Percentiles rank a stretch among this genome's conserved stretches.
phyloP scores from a whole-genome alignment of 2,113 vertebrate genomes.

The Saccopteryx bilineata region DNA sequence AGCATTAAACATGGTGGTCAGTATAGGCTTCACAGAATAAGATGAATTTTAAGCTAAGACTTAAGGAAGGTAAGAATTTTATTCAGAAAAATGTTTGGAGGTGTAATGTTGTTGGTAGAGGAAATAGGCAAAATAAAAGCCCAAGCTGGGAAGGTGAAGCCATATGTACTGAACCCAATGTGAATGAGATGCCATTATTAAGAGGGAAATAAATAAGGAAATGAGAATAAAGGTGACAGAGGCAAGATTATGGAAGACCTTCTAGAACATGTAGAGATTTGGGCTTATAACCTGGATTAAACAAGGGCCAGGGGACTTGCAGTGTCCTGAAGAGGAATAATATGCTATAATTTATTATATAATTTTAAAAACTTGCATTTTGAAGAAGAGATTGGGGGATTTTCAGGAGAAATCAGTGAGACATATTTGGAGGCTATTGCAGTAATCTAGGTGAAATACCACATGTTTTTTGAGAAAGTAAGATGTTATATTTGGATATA shows the following conservation, averaged over 20 bases:
- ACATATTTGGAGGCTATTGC: neutral
- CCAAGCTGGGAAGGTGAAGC: neutral
- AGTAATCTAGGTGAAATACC: neutral
- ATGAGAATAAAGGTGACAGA: neutral
- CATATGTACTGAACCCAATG: neutral
- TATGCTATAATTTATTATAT: too few relatives aligned
- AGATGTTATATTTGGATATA: fast-evolving
- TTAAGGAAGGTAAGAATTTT: neutral
- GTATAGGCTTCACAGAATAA: neutral
- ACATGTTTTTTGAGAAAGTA: neutral
- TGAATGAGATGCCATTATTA: neutral
- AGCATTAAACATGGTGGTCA: neutral
- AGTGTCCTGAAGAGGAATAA: neutral
- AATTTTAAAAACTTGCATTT: neutral
- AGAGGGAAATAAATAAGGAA: neutral
- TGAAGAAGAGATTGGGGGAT: neutral
- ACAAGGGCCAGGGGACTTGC: neutral
- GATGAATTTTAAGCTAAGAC: neutral
- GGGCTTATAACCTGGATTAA: neutral
- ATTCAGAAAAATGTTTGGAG: neutral
- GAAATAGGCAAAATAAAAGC: neutral
- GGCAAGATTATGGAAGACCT: neutral
- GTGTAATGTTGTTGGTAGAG: neutral
- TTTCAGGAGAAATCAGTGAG: neutral
- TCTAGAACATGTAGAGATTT: neutral